phyloP scores from a whole-genome alignment of 1,140 invertebrate species.

The Drosophila cardini region DNA sequence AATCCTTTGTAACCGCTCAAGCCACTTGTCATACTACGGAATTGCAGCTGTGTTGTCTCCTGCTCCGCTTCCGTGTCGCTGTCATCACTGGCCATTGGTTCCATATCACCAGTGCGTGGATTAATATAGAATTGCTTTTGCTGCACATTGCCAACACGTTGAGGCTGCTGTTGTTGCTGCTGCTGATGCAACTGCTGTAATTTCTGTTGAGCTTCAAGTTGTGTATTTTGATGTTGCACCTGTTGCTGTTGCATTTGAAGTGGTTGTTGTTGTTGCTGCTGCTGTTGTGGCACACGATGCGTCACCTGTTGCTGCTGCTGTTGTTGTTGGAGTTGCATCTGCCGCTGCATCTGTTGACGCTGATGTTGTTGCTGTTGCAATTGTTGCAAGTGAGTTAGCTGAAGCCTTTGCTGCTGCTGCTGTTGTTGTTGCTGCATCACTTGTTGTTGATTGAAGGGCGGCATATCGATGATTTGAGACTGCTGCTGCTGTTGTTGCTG shows the following conservation, averaged over 20 bases:
- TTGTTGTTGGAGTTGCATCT: conserved; percentile 42
- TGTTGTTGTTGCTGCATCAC: conserved; percentile 44
- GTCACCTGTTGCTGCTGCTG: conserved; percentile 32
- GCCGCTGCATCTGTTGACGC: conserved; percentile 50
- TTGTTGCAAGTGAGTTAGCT: conserved; percentile 45
- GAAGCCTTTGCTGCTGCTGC: conserved; percentile 44
- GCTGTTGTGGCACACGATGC: conserved; percentile 23
- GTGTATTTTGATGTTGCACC: conserved; percentile 23
- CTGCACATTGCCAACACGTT: conserved; percentile 75
- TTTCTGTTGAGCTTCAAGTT: conserved; percentile 38
- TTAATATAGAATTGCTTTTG: conserved; percentile 93
- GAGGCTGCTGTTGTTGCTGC: conserved; percentile 52
- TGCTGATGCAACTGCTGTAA: conserved; percentile 34
- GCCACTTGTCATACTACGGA: conserved; percentile 55
- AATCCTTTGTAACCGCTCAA: conserved; percentile 76
- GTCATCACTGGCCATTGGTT: conserved; percentile 90
- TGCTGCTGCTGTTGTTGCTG: too few species aligned
- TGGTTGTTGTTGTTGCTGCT: conserved; percentile 44
- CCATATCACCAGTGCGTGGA: conserved; percentile 93
- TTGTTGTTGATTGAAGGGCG: conserved; percentile 57
- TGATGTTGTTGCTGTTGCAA: conserved; percentile 64
- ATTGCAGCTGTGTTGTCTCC: conserved; percentile 69
- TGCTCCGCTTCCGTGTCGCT: conserved; percentile 85
- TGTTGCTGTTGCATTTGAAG: conserved; percentile 55
- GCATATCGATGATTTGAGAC: conserved; percentile 48